These are phyloP conservation scores for Tangara arthus DNA, from an alignment of 2,797 vertebrate species.

Conservation along the genomic window DNA sequence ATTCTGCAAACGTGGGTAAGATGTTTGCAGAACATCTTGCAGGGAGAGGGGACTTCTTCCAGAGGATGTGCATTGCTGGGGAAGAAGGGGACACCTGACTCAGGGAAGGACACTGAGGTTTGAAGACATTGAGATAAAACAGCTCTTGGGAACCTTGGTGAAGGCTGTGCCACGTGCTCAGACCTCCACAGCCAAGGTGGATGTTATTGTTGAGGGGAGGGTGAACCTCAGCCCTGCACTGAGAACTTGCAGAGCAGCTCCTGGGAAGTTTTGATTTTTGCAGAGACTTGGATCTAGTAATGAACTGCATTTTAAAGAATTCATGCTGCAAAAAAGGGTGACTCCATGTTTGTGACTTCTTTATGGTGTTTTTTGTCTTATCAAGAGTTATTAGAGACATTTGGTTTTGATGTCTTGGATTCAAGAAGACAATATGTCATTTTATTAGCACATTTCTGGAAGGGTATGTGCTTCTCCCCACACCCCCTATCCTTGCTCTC, in stretches of 20 bases:
- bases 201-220: not conserved
- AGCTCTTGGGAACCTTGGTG: not conserved
- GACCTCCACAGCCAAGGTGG: not conserved
- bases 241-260: not conserved
- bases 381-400: not conserved
- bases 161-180: accelerated
- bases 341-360: not conserved
- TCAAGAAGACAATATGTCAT: not conserved
- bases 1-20: not conserved
- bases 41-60: not conserved
- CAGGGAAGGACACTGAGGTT: not conserved
- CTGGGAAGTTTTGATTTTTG: not conserved
- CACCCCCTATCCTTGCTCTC: accelerated
- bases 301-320: not conserved
- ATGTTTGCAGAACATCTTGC: not conserved
- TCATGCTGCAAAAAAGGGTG: not conserved
- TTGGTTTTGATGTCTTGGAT: not conserved
- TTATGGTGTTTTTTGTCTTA: not conserved
- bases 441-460: not conserved
- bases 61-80: not conserved
- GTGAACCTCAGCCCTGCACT: not conserved
- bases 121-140: not conserved
- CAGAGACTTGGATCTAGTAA: not conserved
- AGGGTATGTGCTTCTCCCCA: not conserved
- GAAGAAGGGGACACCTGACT: not conserved